Conservation (phyloP, 2,113 vertebrate species). For the Odobenus rosmarus region DNA sequence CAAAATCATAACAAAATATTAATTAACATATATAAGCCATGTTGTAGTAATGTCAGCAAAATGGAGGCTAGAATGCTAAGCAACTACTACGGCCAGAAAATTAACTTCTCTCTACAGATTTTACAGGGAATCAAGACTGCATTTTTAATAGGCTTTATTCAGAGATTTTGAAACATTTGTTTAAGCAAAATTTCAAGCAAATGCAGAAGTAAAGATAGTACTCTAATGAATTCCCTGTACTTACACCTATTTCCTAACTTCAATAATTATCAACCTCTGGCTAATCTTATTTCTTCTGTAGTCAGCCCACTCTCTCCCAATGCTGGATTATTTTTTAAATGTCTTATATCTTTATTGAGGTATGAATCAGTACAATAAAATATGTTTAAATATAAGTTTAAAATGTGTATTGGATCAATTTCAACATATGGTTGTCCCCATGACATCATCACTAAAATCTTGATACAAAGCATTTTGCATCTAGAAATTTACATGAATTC, state of each 20-base stretch:
- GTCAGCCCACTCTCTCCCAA: background rate
- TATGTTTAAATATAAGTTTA: background rate
- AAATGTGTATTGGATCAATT: background rate
- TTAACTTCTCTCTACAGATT: background rate
- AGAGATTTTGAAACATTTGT: background rate
- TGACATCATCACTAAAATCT: background rate
- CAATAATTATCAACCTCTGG: background rate
- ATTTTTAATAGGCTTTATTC: background rate
- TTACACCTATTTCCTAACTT: background rate
- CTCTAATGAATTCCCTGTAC: background rate
- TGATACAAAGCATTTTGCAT: background rate
- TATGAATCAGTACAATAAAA: background rate
- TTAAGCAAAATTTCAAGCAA: background rate
- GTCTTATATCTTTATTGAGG: background rate
- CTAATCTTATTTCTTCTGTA: background rate
- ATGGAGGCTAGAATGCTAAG: background rate
- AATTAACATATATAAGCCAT: background rate
- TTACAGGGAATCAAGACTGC: background rate
- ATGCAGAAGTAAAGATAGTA: background rate
- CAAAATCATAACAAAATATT: background rate
- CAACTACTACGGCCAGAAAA: background rate
- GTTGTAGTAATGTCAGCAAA: background rate
- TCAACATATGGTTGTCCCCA: background rate
- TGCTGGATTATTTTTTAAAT: background rate
- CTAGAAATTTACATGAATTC: background rate